These are phyloP conservation scores for Scyliorhinus canicula DNA, from an alignment of 2,797 vertebrate species.

Conservation along the genomic window DNA sequence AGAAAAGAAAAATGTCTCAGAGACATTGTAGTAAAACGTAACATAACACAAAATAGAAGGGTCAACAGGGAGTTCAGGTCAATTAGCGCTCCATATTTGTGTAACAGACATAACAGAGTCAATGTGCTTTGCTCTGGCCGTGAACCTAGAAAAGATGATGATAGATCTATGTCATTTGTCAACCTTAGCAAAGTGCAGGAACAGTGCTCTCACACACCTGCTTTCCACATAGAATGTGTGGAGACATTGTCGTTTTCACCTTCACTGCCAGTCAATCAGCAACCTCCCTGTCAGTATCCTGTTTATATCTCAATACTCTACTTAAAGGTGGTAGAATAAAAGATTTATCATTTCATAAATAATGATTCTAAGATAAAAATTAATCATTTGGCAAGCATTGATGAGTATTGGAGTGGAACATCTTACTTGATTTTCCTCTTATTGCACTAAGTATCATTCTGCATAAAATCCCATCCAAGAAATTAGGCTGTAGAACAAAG, in stretches of 20 bases:
- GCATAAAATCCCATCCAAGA: no score
- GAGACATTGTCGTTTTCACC: constrained; percentile 19
- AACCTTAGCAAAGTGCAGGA: constrained; percentile 40
- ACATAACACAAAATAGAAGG: neutral
- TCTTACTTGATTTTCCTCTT: neutral
- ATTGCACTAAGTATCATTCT: neutral
- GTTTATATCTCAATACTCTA: neutral
- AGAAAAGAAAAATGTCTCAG: constrained; percentile 19
- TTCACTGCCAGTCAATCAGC: neutral
- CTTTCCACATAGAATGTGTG: constrained; percentile 40
- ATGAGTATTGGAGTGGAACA: neutral
- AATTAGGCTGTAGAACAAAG: no score
- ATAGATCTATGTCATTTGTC: constrained; percentile 38
- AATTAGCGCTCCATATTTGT: constrained; percentile 57
- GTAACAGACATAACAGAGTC: constrained; percentile 52
- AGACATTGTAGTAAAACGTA: constrained; percentile 15
- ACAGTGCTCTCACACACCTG: constrained; percentile 50
- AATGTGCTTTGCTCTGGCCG: constrained; percentile 50
- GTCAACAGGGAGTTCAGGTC: constrained; percentile 46
- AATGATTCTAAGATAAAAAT: neutral
- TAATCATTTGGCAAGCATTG: neutral
- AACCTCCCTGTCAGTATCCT: neutral
- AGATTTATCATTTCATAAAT: neutral
- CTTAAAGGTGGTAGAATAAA: neutral
- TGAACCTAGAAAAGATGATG: constrained; percentile 52